phyloP scores from a whole-genome alignment of 2,888 invertebrate species.

The Pollenia angustigena region DNA sequence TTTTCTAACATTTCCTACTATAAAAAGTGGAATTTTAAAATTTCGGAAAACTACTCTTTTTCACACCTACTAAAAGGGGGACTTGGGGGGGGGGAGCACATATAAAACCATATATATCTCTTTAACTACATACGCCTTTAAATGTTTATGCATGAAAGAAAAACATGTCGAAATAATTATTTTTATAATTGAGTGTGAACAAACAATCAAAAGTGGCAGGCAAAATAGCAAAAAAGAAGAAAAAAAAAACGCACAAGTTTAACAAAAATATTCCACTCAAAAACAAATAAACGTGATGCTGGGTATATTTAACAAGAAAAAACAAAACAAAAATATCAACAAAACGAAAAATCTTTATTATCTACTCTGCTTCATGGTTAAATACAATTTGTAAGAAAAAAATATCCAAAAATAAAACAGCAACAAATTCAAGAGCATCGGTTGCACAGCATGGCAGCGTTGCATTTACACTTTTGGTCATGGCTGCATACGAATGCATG shows the following conservation, averaged over 20 bases:
- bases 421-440: slow-evolving; percentile 46
- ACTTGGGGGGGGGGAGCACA: neutral
- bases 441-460: slow-evolving; percentile 42
- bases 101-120: neutral
- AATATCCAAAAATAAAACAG: slow-evolving; percentile 1
- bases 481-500: neutral
- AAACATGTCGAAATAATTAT: slow-evolving; percentile 73
- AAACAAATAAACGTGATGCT: slow-evolving; percentile 38
- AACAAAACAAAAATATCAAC: neutral
- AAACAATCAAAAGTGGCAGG: slow-evolving; percentile 66
- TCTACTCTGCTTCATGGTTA: slow-evolving; percentile 17
- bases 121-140: neutral
- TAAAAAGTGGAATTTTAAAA: too few species aligned
- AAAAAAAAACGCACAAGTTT: neutral
- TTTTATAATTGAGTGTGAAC: slow-evolving; percentile 74
- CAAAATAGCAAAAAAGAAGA: slow-evolving; percentile 36
- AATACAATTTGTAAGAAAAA: slow-evolving; percentile 9
- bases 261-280: slow-evolving; percentile 14
- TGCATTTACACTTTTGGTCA: slow-evolving; percentile 34
- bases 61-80: too few species aligned
- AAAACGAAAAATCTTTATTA: slow-evolving; percentile 22
- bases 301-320: slow-evolving; percentile 17
- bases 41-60: too few species aligned
- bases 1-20: too few species aligned
- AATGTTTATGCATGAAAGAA: slow-evolving; percentile 32